Conservation (phyloP, 2,888 invertebrate species). For the Scaptomyza parva region DNA sequence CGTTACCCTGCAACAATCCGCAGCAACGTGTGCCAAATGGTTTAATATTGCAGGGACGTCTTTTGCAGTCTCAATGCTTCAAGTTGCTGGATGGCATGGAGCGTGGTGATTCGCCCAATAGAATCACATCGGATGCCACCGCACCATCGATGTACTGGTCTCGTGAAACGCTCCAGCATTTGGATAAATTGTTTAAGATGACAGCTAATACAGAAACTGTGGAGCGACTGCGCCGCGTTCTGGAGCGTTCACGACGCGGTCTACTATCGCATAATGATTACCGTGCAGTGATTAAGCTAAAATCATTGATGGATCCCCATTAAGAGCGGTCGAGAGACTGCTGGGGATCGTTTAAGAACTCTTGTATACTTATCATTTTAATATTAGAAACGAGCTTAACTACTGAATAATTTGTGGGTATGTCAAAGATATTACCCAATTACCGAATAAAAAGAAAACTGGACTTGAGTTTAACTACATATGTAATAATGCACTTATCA, state of each 20-base stretch:
- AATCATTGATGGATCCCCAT: constrained; percentile 66
- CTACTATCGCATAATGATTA: constrained; percentile 83
- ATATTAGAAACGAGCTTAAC: constrained; percentile 25
- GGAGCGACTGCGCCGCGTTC: constrained; percentile 76
- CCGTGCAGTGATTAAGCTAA: constrained; percentile 79
- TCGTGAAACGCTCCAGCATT: constrained; percentile 81
- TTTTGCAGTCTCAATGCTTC: constrained; percentile 57
- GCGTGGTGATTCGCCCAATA: constrained; percentile 18
- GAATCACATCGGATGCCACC: constrained; percentile 51
- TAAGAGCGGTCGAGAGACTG: constrained; percentile 8
- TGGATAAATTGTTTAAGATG: constrained; percentile 72
- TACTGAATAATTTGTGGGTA: constrained; percentile 33
- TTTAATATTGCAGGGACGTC: constrained; percentile 43
- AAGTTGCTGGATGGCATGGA: constrained; percentile 65
- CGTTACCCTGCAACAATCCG: constrained; percentile 57
- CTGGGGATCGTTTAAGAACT: background rate
- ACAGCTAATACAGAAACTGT: constrained; percentile 52
- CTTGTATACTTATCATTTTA: constrained; percentile 18
- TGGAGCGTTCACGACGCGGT: constrained; percentile 78
- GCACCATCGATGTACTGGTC: constrained; percentile 83
- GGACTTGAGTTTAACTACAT: constrained; percentile 44
- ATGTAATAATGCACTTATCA: constrained; percentile 47
- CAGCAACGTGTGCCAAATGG: constrained; percentile 44
- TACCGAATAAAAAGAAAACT: constrained; percentile 45
- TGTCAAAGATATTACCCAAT: constrained; percentile 62